Evolutionary conservation across 1,140 invertebrate species (phyloP).

Genomic region (Drosophila arawakana): DNA sequence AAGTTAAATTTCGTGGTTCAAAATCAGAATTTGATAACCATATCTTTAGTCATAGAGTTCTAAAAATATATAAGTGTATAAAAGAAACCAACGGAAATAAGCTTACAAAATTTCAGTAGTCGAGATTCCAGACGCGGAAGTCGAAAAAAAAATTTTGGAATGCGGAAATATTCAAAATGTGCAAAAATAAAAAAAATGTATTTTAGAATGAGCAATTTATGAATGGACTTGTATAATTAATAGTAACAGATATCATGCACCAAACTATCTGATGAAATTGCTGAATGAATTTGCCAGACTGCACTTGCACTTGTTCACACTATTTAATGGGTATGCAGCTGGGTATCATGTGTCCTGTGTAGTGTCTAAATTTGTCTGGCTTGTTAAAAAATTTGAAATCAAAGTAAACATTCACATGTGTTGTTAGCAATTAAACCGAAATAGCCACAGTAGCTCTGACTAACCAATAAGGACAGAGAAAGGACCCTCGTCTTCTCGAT

Average conservation of each 20-base stretch:
- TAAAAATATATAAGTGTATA: neutral
- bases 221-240: constrained; percentile 66
- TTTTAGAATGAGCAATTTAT: constrained; percentile 50
- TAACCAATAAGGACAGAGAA: constrained; percentile 41
- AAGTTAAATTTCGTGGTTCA: neutral
- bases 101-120: constrained; percentile 16
- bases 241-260: constrained; percentile 57
- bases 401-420: constrained; percentile 67
- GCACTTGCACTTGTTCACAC: constrained; percentile 33
- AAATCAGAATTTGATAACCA: constrained; percentile 19
- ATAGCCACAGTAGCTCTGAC: constrained; percentile 19
- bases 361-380: constrained; percentile 41
- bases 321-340: constrained; percentile 10
- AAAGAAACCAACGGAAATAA: constrained; percentile 30
- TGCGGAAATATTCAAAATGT: constrained; percentile 60
- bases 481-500: constrained; percentile 26
- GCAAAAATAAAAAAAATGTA: neutral
- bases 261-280: constrained; percentile 44
- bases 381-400: constrained; percentile 52
- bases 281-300: constrained; percentile 57
- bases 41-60: constrained; percentile 14
- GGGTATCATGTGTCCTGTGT: constrained; percentile 45
- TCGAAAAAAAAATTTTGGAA: constrained; percentile 37
- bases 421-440: constrained; percentile 53
- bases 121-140: constrained; percentile 37